These are phyloP conservation scores for Harpalus rubripes DNA, from an alignment of 2,888 invertebrate species.

Conservation along the genomic window DNA sequence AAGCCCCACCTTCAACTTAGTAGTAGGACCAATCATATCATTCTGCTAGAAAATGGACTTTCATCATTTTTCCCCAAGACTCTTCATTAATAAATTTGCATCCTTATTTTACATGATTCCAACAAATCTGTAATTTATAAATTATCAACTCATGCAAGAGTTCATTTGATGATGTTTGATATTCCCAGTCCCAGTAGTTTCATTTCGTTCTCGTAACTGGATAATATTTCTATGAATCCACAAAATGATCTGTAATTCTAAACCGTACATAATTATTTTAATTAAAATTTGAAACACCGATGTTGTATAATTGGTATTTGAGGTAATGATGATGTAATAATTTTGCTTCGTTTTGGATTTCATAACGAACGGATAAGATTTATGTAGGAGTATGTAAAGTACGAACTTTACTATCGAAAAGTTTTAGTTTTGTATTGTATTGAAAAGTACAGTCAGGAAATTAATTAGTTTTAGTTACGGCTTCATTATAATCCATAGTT, in stretches of 20 bases:
- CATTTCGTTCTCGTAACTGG: background rate
- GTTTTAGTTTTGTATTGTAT: no score
- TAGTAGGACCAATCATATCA: no score
- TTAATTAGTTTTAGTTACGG: no score
- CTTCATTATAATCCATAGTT: no score
- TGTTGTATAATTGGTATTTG: conserved; percentile 6
- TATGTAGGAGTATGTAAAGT: background rate
- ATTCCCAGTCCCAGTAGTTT: background rate
- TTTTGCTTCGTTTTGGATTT: conserved; percentile 1
- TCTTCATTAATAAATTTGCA: no score
- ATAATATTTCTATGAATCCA: conserved; percentile 33
- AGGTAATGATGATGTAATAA: conserved; percentile 6
- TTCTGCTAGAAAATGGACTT: no score
- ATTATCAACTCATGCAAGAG: background rate
- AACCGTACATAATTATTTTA: conserved; percentile 41
- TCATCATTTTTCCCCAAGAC: no score
- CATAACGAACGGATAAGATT: no score
- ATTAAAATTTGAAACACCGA: conserved; percentile 24
- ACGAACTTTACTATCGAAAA: no score
- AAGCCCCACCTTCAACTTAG: no score
- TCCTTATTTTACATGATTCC: no score
- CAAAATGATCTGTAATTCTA: conserved; percentile 20
- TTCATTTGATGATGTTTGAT: background rate
- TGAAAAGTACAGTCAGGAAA: no score
- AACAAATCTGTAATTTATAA: background rate